Conservation (phyloP, 2,797 vertebrate genomes). For the Gambelia wislizenii region DNA sequence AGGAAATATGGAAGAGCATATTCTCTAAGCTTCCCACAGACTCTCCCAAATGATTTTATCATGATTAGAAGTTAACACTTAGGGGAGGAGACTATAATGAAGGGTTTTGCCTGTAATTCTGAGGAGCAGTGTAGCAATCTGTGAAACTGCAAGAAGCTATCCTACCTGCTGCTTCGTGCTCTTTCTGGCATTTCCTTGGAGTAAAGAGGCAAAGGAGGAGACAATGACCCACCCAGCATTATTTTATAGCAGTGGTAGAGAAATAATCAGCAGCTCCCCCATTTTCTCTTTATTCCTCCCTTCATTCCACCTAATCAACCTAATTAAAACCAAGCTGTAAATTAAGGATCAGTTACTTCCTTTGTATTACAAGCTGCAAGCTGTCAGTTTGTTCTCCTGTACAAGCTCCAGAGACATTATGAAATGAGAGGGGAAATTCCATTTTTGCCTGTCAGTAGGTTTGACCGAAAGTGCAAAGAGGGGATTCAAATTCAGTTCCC, state of each 20-base stretch:
- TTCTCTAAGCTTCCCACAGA: too few species aligned
- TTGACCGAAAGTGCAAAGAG: neutral
- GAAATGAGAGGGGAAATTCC: neutral
- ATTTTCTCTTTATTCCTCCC: neutral
- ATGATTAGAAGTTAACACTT: neutral
- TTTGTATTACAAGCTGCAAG: neutral
- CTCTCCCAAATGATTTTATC: neutral
- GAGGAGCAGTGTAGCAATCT: neutral
- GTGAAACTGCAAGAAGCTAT: neutral
- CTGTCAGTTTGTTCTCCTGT: neutral
- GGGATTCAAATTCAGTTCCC: neutral
- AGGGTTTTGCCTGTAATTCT: neutral
- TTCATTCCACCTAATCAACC: neutral
- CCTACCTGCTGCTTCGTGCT: neutral
- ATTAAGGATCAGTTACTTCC: neutral
- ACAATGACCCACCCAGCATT: neutral
- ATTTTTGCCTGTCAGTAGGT: constrained; percentile 13
- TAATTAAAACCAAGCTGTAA: constrained; percentile 21
- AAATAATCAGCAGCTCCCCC: neutral
- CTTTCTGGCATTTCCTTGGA: neutral
- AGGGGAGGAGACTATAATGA: too few species aligned
- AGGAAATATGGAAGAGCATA: neutral
- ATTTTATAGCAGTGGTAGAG: neutral
- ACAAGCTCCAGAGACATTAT: neutral
- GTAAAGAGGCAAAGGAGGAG: neutral